Base-by-base conservation (phyloP, 2,113 vertebrate genomes). In the Nyctibius bracteatus region DNA sequence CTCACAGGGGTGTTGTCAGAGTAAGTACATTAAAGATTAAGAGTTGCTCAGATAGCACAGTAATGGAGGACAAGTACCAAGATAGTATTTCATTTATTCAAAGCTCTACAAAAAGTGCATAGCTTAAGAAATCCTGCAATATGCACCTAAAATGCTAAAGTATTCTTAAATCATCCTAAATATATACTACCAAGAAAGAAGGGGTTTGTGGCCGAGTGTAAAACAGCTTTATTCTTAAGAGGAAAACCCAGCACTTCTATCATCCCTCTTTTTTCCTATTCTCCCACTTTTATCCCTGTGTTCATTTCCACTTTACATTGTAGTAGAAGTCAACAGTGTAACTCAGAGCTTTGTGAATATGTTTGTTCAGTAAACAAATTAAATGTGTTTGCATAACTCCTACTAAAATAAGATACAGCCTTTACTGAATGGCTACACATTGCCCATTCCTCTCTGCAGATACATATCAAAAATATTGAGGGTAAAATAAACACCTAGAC, bases 371-470 rank as follows among this genome's bases (percentile, higher is more conserved):
- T 81, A 92, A 96, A 93, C 70, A 94, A 81, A 52, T 75, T 71
- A 90, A 86, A 93, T 31, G 73, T 43, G 86, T 94, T 86, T 74
- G 94, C 51, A 49, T 78, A 96, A 97, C 70, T 96, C 89, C 86
- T 35, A 25, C 55, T 47, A 57, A 94, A 96, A 82, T 31, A 39
- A 81, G 52, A 81, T n/a, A 41, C 90, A 90, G 37, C 41, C 74
- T 20, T 12, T 41, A 4, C 43, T 33, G 55, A 71, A 28, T 7
- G 51, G 81, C 62, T 77, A 52, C 63, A 51, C 28, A 3, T 23
- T 47, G 73, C 41, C 72, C 51, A 65, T 91, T 66, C 43, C 47
- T 58, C 61, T 83, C 65, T 52, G 54, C 73, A 92, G 77, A 63
- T 9, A 20, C 43, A 11, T 5, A 80, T 41, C 55, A 55, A 63